phyloP scores from a whole-genome alignment of 2,113 vertebrate species.

The Paedocypris sp. region DNA sequence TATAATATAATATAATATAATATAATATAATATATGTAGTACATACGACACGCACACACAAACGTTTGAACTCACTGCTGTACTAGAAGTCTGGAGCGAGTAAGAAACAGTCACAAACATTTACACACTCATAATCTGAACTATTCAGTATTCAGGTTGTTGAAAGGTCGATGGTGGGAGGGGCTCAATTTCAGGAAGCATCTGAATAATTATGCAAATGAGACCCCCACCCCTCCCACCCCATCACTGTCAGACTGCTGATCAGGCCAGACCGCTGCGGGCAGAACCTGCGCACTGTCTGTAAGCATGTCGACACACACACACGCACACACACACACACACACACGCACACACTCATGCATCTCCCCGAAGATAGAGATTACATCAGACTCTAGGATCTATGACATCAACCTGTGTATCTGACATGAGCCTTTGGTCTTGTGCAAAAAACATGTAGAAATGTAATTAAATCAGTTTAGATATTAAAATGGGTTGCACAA shows the following conservation, averaged over 20 bases:
- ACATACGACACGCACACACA: no score
- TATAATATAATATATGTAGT: no score
- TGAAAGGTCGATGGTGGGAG: conserved; percentile 76
- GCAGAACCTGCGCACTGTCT: conserved; percentile 4
- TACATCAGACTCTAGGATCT: conserved; percentile 18
- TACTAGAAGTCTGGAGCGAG: background rate
- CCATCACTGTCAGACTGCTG: conserved; percentile 59
- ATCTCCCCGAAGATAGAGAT: background rate
- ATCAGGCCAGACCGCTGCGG: conserved; percentile 76
- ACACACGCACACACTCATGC: background rate
- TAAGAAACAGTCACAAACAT: conserved; percentile 16
- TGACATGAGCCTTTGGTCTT: background rate
- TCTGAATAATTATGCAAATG: conserved; percentile 80
- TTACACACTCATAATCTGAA: conserved; percentile 26
- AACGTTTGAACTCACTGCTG: conserved; percentile 52
- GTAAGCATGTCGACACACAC: conserved; percentile 72
- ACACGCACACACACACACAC: conserved; percentile 43
- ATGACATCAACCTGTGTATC: background rate
- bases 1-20: no score
- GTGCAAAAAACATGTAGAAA: background rate
- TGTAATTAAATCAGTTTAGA: no score
- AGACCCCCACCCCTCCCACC: conserved; percentile 49
- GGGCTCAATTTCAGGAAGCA: conserved; percentile 67
- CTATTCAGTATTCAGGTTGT: conserved; percentile 75
- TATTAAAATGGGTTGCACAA: no score